Evolutionary conservation across 2,113 vertebrate species (phyloP).

Genomic region (Larimichthys crocea): DNA sequence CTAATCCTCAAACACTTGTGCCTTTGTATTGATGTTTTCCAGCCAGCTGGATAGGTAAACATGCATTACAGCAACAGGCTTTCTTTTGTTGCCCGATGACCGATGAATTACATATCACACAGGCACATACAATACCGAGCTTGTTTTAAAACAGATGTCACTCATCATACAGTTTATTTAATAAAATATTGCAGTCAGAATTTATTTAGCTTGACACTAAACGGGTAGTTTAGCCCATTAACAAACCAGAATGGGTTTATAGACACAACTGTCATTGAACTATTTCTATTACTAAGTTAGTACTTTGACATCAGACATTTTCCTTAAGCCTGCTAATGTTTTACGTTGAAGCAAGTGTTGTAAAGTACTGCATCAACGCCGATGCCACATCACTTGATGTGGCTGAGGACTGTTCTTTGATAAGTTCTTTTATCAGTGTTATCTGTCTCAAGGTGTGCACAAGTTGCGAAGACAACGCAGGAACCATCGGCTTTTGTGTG

Average conservation of each 20-base stretch:
- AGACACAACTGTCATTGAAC: not conserved
- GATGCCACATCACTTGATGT: not conserved
- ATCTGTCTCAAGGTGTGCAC: conserved; percentile 90
- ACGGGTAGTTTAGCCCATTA: not conserved
- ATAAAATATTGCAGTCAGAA: not conserved
- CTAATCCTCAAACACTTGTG: not conserved
- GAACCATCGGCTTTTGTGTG: conserved; percentile 95
- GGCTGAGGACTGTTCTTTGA: not conserved
- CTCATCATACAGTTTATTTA: not conserved
- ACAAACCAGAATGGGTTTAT: not conserved
- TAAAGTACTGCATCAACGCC: not conserved
- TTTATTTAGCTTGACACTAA: not conserved
- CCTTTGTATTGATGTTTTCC: not conserved
- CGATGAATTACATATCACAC: not conserved
- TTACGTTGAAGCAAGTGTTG: not conserved
- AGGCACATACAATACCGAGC: not conserved
- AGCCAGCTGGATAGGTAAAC: not conserved
- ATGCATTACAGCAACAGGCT: not conserved
- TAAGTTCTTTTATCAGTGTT: conserved; percentile 14
- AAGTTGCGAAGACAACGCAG: conserved; percentile 97
- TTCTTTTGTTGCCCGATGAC: not conserved
- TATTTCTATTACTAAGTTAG: not conserved
- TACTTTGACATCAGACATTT: not conserved
- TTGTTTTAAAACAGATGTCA: not conserved
- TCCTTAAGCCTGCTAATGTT: not conserved